Conservation (phyloP, 2,888 invertebrate species). For the Drosophila subquinaria region DNA sequence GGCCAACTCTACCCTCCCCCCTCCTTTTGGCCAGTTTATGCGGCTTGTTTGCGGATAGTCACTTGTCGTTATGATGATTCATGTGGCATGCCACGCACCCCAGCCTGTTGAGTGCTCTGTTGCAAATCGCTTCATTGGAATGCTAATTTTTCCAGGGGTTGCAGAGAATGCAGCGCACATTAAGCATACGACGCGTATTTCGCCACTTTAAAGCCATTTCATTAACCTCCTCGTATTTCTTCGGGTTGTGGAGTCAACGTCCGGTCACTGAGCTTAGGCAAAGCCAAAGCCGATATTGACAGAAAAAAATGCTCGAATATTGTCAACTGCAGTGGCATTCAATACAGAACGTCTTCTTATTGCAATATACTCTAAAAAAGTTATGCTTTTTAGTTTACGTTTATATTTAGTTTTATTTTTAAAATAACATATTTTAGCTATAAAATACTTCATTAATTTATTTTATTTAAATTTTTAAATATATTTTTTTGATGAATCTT, state of each 20-base stretch:
- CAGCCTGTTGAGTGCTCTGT: constrained; percentile 54
- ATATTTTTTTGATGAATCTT: too few species aligned
- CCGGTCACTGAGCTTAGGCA: constrained; percentile 33
- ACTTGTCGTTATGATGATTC: constrained; percentile 76
- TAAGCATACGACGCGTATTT: constrained; percentile 41
- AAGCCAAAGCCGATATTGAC: constrained; percentile 22
- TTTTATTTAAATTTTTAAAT: too few species aligned
- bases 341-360: constrained; percentile 29
- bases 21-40: constrained; percentile 5
- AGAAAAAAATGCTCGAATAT: constrained; percentile 10
- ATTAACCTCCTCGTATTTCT: neutral
- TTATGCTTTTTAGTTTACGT: neutral
- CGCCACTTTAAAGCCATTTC: constrained; percentile 31
- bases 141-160: constrained; percentile 53
- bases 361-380: constrained; percentile 21
- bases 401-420: neutral
- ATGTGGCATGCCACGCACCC: constrained; percentile 62
- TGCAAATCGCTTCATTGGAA: constrained; percentile 61
- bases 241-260: constrained; percentile 19
- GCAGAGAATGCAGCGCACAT: constrained; percentile 4
- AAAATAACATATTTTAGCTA: neutral
- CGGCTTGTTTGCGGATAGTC: constrained; percentile 60
- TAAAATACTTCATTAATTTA: too few species aligned
- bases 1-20: too few species aligned
- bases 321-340: constrained; percentile 46